Base-by-base conservation (phyloP, 2,113 vertebrate genomes). In the Sceloporus undulatus region DNA sequence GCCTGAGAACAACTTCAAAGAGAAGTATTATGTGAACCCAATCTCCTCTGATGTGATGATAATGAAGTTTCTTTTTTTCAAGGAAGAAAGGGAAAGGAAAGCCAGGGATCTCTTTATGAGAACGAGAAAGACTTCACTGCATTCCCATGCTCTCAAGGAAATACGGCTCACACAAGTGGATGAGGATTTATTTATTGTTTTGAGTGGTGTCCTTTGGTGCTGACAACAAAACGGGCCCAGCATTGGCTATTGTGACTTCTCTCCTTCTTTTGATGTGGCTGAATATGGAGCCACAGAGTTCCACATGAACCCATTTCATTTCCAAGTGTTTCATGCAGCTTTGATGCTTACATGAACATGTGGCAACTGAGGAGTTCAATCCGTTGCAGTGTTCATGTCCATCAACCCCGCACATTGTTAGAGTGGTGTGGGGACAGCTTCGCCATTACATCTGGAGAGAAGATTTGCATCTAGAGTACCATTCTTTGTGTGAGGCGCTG, bases 91-190 rank as follows among this genome's bases (percentile, higher is more conserved):
- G 68, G 59, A 42, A 42, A 29, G 10, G 29, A n/a, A 71, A 1
- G 21, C 38, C 56, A 66, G 5, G 29, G 18, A 14, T 54, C 89
- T 85, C 62, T 14, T 42, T 29, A 74, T 76, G 89, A 23, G n/a
- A 70, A 52, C 16, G 13, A 66, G 70, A 84, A 90, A 16, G 59
- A 23, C 88, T 86, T 13, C 6, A 4, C 23, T 70, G 6, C 0
- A n/a, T 73, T 90, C 91, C 82, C 79, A 56, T 6, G 10, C 21
- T 25, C 87, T 93, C 83, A 87, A 88, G 86, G 84, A 94, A 88
- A 79, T 82, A 84, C 79, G 90, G 79, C 4, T 0, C 62, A 52
- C 23, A 21, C 87, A 18, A 86, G 87, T 48, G 52, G 66, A 68
- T 23, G 91, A 54, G 48, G 48, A 48, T 48, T 48, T 48, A 3